These are phyloP conservation scores for Hylomyscus alleni DNA, from an alignment of 2,797 vertebrate genomes.

Conservation along the genomic window DNA sequence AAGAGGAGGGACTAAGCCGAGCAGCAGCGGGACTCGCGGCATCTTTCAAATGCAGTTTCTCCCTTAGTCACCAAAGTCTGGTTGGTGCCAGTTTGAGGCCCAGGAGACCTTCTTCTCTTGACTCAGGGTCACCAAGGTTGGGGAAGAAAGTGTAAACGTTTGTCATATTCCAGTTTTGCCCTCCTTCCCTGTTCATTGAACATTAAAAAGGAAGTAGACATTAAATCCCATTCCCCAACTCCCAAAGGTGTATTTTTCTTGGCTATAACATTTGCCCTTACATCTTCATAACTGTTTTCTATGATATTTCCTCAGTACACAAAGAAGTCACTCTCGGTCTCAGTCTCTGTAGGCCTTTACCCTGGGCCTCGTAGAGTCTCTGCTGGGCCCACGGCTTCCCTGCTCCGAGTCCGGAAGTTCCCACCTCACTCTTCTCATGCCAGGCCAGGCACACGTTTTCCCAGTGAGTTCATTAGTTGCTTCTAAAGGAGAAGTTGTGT, in stretches of 20 bases:
- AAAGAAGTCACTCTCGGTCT: neutral
- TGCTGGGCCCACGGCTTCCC: neutral
- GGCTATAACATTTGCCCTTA: neutral
- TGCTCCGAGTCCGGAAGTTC: neutral
- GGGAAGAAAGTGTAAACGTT: neutral
- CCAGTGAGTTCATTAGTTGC: neutral
- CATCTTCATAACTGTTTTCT: neutral
- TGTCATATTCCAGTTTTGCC: neutral
- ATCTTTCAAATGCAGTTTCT: neutral
- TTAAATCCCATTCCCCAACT: neutral
- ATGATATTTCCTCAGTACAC: neutral
- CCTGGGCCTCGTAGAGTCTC: no score
- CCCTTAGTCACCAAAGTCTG: neutral
- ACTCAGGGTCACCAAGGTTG: neutral
- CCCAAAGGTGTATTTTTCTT: neutral
- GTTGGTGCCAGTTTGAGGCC: neutral
- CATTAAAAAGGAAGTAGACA: neutral
- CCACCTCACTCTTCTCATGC: neutral
- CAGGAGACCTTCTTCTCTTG: neutral
- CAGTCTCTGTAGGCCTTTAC: neutral
- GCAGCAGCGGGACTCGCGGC: neutral
- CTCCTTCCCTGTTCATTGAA: neutral
- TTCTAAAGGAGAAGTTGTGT: neutral
- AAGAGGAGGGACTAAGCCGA: neutral
- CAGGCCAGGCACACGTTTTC: neutral